Evolutionary conservation across 2,113 vertebrate genomes (phyloP).

Genomic region (Sisor rabdophorus): DNA sequence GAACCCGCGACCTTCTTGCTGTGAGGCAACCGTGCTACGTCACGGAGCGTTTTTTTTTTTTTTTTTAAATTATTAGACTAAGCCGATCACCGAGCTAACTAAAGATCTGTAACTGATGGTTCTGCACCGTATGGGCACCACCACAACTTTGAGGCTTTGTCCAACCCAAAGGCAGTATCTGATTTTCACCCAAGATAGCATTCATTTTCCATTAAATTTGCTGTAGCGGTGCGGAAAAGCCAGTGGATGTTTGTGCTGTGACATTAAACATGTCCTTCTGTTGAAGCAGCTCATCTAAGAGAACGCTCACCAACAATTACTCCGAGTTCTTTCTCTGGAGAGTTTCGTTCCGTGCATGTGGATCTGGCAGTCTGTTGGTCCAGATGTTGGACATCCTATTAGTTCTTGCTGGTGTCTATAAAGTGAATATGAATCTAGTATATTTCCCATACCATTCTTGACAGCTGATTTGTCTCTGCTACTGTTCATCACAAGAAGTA

Average conservation of each 20-base stretch:
- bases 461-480: not conserved
- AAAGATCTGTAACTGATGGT: too few species aligned
- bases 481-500: not conserved
- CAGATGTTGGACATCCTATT: conserved; percentile 40
- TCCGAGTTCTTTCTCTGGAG: not conserved
- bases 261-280: conserved; percentile 11
- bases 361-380: conserved; percentile 16
- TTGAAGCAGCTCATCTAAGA: conserved; percentile 9
- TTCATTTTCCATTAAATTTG: conserved; percentile 13
- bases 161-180: too few species aligned
- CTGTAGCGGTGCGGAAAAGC: not conserved
- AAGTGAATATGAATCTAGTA: not conserved
- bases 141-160: too few species aligned
- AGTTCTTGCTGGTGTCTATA: conserved; percentile 18
- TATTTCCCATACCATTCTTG: not conserved
- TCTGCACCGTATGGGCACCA: too few species aligned
- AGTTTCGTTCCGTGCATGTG: not conserved
- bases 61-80: too few species aligned
- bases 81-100: too few species aligned
- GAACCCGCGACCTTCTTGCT: too few species aligned
- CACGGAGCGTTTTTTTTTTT: too few species aligned
- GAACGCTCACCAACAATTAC: conserved; percentile 5
- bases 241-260: too few species aligned
- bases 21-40: too few species aligned
- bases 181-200: conserved; percentile 1